Conservation (phyloP, 2,113 vertebrate genomes). For the Typhlomys cinereus region DNA sequence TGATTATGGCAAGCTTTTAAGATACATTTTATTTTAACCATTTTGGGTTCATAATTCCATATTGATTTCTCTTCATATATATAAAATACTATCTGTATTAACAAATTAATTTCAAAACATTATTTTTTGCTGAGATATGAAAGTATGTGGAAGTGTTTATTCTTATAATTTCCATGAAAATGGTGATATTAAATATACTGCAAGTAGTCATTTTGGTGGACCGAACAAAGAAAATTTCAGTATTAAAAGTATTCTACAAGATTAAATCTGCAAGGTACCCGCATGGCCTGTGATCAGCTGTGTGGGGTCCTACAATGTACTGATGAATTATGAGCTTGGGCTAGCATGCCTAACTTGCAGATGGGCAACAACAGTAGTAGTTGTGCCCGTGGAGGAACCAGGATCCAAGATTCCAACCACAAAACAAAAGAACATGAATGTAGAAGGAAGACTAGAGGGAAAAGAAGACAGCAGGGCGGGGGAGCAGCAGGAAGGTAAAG, state of each 20-base stretch:
- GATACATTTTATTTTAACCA: conserved; percentile 11
- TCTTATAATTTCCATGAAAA: neutral
- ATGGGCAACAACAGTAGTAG: too few relatives aligned
- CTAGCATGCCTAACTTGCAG: too few relatives aligned
- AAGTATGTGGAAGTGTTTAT: neutral
- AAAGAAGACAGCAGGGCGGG: too few relatives aligned
- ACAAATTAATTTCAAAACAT: neutral
- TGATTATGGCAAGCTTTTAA: neutral
- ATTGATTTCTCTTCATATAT: neutral
- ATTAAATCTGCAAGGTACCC: too few relatives aligned
- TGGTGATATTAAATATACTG: neutral
- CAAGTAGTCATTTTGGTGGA: neutral
- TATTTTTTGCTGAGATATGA: neutral
- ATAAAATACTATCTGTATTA: neutral
- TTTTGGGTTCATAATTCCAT: neutral
- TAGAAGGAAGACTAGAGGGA: too few relatives aligned
- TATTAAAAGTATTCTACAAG: neutral
- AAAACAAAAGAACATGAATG: too few relatives aligned
- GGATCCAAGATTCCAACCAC: too few relatives aligned
- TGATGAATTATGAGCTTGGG: too few relatives aligned
- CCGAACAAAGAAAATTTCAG: neutral
- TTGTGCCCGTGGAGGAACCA: too few relatives aligned
- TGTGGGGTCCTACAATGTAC: too few relatives aligned
- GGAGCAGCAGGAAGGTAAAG: too few relatives aligned
- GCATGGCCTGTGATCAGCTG: too few relatives aligned